Conservation (phyloP, 2,797 vertebrate genomes). For the Mormyrus proboscirostris region DNA sequence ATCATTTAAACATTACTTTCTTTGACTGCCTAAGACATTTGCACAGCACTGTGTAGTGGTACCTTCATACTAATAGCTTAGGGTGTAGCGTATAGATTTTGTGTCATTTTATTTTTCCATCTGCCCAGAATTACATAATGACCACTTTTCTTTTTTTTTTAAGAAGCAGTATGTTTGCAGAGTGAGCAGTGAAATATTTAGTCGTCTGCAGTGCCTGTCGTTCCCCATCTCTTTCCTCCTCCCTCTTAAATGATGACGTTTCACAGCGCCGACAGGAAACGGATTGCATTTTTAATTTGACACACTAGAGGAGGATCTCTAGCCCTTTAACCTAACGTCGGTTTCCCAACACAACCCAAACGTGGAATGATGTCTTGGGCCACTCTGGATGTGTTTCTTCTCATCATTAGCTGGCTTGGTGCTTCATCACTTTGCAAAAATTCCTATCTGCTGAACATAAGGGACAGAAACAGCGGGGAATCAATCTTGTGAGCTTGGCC, state of each 20-base stretch:
- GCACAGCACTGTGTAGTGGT: not conserved
- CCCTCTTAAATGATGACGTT: slow-evolving; percentile 37
- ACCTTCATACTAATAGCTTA: not conserved
- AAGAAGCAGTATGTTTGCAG: not conserved
- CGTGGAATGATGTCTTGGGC: slow-evolving; percentile 40
- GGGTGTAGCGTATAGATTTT: not conserved
- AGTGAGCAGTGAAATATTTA: not conserved
- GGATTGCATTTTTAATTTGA: slow-evolving; percentile 47
- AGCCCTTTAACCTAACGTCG: slow-evolving; percentile 48
- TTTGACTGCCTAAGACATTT: not conserved
- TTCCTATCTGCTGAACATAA: slow-evolving; percentile 75
- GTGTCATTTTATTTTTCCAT: not conserved
- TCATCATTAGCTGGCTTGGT: slow-evolving; percentile 63
- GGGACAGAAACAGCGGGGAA: slow-evolving; percentile 70
- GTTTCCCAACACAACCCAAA: slow-evolving; percentile 54
- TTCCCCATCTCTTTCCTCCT: not conserved
- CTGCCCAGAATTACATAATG: not conserved
- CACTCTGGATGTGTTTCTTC: slow-evolving; percentile 61
- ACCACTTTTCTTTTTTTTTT: not conserved
- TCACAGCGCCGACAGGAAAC: slow-evolving; percentile 36
- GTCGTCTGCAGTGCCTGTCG: not conserved
- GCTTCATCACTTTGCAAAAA: slow-evolving; percentile 71
- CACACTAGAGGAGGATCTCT: slow-evolving; percentile 36
- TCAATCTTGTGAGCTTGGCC: slow-evolving; percentile 77
- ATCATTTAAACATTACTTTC: not conserved